Conservation (phyloP, 2,797 vertebrate genomes). For the Coendou prehensilis region DNA sequence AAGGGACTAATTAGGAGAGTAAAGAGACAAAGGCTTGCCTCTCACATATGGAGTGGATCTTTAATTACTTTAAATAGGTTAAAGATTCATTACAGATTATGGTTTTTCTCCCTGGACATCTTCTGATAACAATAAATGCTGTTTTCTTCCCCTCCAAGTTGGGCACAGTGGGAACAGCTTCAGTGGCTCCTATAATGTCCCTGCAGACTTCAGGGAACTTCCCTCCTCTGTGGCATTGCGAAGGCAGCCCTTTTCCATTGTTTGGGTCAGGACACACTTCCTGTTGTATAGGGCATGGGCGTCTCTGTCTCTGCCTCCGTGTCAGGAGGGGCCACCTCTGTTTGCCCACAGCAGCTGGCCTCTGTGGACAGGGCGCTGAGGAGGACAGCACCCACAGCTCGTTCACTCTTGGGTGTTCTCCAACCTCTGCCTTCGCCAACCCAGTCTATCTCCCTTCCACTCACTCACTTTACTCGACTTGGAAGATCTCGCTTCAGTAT, state of each 20-base stretch:
- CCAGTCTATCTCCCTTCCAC: neutral
- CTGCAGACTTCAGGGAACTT: neutral
- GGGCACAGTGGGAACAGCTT: neutral
- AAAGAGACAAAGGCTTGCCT: conserved; percentile 71
- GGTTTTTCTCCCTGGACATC: conserved; percentile 77
- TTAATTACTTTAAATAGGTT: conserved; percentile 82
- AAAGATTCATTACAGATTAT: conserved; percentile 82
- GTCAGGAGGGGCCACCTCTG: no score
- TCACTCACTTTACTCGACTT: neutral
- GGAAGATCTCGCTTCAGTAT: neutral
- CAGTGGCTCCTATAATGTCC: fast-evolving
- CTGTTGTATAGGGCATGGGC: fast-evolving
- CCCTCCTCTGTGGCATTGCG: neutral
- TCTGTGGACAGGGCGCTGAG: neutral
- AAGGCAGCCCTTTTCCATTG: neutral
- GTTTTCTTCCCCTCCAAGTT: conserved; percentile 4
- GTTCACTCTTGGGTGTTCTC: neutral
- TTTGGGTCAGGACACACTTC: neutral
- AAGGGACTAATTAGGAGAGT: conserved; percentile 80
- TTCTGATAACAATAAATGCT: conserved; percentile 65
- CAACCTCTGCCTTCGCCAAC: neutral
- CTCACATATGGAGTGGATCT: conserved; percentile 75
- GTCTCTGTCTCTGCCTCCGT: neutral
- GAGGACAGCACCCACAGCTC: no score
- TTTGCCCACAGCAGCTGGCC: neutral